Percentiles rank a stretch among this genome's conserved stretches.
Conservation (phyloP, 2,113 vertebrate species). For the Arothron firmamentum region DNA sequence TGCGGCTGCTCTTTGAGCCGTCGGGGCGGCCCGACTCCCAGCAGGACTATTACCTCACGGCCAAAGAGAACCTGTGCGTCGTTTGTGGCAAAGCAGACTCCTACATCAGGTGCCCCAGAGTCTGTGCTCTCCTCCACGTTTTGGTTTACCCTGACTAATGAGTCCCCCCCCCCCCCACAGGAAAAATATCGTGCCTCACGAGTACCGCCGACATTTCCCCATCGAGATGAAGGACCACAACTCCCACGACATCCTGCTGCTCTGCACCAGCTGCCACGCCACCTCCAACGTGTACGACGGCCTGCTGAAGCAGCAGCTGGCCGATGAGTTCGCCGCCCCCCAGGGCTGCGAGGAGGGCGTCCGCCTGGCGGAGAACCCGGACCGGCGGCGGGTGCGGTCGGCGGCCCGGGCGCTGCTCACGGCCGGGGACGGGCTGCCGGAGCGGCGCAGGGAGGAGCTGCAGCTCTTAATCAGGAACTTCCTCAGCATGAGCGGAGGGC, state of each 20-base stretch:
- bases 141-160: background rate
- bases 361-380: conserved; percentile 83
- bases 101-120: conserved; percentile 84
- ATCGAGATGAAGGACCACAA: conserved; percentile 98
- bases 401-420: conserved; percentile 87
- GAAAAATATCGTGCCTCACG: conserved; percentile 94
- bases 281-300: conserved; percentile 90
- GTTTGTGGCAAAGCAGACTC: conserved; percentile 94
- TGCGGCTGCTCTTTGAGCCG: conserved; percentile 91
- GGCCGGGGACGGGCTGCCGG: conserved; percentile 80
- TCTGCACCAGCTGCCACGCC: conserved; percentile 93
- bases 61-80: conserved; percentile 95
- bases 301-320: conserved; percentile 88
- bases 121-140: background rate
- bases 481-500: conserved; percentile 52
- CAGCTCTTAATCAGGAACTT: conserved; percentile 75
- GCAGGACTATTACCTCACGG: conserved; percentile 91
- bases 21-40: conserved; percentile 93
- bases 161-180: conserved; percentile 56
- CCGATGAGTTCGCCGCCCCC: conserved; percentile 83
- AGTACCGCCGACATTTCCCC: conserved; percentile 94
- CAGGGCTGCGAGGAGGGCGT: conserved; percentile 90
- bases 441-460: conserved; percentile 80
- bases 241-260: conserved; percentile 93
- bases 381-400: conserved; percentile 86